These are phyloP conservation scores for Falco berigora DNA, from an alignment of 2,797 vertebrate species.

Conservation along the genomic window DNA sequence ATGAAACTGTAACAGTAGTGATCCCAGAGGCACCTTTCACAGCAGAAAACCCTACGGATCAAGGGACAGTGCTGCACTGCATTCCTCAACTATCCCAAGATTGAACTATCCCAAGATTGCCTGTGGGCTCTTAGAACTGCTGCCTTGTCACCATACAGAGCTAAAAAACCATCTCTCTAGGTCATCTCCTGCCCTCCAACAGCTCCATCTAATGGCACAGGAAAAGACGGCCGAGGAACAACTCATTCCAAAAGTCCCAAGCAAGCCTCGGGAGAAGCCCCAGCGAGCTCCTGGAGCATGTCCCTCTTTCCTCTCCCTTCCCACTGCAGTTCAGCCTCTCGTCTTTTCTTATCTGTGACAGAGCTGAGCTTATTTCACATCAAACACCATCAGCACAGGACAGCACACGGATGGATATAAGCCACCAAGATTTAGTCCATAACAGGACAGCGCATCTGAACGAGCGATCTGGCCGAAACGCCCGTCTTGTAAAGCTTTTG, in stretches of 20 bases:
- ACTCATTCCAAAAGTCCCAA: neutral
- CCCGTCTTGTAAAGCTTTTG: neutral
- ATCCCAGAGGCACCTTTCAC: neutral
- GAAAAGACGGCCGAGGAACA: neutral
- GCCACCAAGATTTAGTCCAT: neutral
- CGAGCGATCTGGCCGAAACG: neutral
- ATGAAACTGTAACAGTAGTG: neutral
- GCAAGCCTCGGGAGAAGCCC: neutral
- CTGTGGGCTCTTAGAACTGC: neutral
- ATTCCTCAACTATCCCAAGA: neutral
- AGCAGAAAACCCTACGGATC: neutral
- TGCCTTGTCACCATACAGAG: rapidly evolving
- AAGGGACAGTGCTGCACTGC: neutral
- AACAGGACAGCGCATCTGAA: neutral
- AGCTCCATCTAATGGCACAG: slow-evolving; percentile 43
- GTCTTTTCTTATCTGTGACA: neutral
- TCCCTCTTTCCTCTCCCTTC: neutral
- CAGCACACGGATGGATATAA: neutral
- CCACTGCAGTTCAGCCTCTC: neutral
- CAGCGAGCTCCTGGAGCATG: neutral
- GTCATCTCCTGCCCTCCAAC: neutral
- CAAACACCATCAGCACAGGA: neutral
- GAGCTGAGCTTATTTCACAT: neutral
- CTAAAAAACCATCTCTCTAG: rapidly evolving
- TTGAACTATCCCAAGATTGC: rapidly evolving